Evolutionary conservation across 2,797 vertebrate genomes (phyloP).

Genomic region (Eulemur mongoz): DNA sequence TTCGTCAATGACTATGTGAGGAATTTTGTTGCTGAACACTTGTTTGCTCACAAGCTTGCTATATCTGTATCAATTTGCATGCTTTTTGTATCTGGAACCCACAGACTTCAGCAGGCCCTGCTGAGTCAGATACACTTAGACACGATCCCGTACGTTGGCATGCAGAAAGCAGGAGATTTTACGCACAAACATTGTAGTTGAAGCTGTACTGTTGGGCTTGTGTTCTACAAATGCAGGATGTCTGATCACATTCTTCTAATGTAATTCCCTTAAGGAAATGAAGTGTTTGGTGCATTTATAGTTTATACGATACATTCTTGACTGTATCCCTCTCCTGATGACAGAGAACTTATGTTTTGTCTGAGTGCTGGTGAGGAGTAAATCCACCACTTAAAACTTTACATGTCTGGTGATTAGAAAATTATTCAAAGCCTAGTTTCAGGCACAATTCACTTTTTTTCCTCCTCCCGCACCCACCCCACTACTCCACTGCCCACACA

Average conservation of each 20-base stretch:
- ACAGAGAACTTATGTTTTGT: neutral
- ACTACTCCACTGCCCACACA: neutral
- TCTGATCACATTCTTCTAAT: neutral
- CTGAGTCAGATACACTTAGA: neutral
- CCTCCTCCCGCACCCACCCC: accelerated
- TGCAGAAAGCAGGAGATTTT: neutral
- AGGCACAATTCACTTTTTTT: neutral
- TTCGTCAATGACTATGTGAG: neutral
- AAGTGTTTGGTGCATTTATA: neutral
- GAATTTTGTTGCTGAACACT: neutral
- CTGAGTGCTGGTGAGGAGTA: neutral
- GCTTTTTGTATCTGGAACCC: neutral
- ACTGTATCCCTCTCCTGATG: neutral
- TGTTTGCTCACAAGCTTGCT: neutral
- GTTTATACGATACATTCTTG: neutral
- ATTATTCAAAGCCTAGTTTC: neutral
- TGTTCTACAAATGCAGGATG: neutral
- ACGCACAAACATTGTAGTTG: neutral
- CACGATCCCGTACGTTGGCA: neutral
- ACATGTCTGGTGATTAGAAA: neutral
- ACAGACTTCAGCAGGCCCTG: neutral
- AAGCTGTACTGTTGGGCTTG: neutral
- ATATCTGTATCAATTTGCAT: neutral
- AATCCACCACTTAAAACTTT: neutral
- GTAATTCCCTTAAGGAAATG: neutral